Evolutionary conservation across 1,140 invertebrate genomes (phyloP), one percentile per base, ranked within the genome.

Genomic region (Pseudomyrmex cubaensis): DNA sequence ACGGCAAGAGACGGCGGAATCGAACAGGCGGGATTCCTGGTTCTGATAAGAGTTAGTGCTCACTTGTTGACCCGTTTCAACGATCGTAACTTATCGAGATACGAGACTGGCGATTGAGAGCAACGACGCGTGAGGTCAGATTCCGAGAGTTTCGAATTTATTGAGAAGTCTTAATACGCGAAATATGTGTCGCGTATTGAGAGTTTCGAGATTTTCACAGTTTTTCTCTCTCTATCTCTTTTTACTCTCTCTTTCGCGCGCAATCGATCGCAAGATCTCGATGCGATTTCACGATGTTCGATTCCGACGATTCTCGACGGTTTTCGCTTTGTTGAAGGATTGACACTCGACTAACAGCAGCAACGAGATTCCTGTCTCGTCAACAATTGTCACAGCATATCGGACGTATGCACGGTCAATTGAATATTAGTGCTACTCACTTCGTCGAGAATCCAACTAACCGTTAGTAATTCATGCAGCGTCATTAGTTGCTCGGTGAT

Each of bases 51-150:
- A 93, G 90, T 92, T 91, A 92, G 90, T 82, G 88, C 86, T 91
- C 92, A 92, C 92, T 93, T 93, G 91, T 93, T 93, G 89, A 92
- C 91, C 92, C 82, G 90, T 84, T 91, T 90, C 83, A 82, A 67
- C 67, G 77, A 90, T 89, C 89, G 89, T 90, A 92, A 93, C 88
- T 92, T 90, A 93, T 89, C 82, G 83, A 73, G 78, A 89, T 83
- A 72, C 61, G 66, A 83, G 73, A 83, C 54, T 22, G 50, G 5
- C 69, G 72, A 75, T 74, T 76, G 80, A 82, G 80, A 80, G 76
- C 56, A 70, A 78, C 44, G 69, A 76, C 13, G 70, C 20, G 69
- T 22, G 54, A 44, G 54, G 15, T 54, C 50, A 56, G 48, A 70
- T 22, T 25, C 20, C 20, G 75, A 15, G 52, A 67, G 44, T 67